These are phyloP conservation scores for Pogonophryne albipinna DNA, from an alignment of 2,797 vertebrate genomes.

Conservation along the genomic window DNA sequence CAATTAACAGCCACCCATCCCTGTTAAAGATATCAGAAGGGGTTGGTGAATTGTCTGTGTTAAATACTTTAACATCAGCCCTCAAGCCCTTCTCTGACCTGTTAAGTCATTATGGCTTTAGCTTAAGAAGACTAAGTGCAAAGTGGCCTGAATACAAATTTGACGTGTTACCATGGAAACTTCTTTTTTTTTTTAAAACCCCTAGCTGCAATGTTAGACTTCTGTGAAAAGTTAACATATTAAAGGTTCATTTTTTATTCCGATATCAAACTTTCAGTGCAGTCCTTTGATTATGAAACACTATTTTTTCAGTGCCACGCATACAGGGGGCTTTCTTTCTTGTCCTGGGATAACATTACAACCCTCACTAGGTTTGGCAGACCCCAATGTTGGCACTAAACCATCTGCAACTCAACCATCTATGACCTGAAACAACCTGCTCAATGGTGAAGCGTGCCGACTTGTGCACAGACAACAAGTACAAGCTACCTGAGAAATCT, in stretches of 20 bases:
- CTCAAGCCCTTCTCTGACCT: conserved; percentile 16
- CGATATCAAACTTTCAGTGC: not conserved
- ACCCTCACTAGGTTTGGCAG: conserved; percentile 1
- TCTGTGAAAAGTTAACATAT: conserved; percentile 1
- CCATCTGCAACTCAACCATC: not conserved
- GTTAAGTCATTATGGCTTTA: conserved; percentile 18
- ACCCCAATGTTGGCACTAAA: not conserved
- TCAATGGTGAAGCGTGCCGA: not conserved
- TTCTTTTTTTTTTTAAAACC: not conserved
- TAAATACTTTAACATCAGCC: conserved; percentile 13
- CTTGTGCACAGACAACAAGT: not conserved
- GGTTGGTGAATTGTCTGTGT: not conserved
- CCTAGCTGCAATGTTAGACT: not conserved
- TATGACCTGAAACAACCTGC: conserved; percentile 1
- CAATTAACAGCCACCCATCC: not conserved
- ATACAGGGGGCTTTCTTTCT: not conserved
- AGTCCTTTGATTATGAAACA: conserved; percentile 14
- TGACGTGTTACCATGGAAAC: conserved; percentile 32
- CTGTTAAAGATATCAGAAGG: not conserved
- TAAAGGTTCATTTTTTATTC: conserved; percentile 1
- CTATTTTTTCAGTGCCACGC: not conserved
- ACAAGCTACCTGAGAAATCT: conserved; percentile 1
- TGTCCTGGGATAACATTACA: not conserved
- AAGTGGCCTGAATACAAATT: conserved; percentile 21
- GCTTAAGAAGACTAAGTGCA: conserved; percentile 22